These are phyloP conservation scores for Anthophora plumipes DNA, from an alignment of 2,888 invertebrate genomes.

Conservation along the genomic window DNA sequence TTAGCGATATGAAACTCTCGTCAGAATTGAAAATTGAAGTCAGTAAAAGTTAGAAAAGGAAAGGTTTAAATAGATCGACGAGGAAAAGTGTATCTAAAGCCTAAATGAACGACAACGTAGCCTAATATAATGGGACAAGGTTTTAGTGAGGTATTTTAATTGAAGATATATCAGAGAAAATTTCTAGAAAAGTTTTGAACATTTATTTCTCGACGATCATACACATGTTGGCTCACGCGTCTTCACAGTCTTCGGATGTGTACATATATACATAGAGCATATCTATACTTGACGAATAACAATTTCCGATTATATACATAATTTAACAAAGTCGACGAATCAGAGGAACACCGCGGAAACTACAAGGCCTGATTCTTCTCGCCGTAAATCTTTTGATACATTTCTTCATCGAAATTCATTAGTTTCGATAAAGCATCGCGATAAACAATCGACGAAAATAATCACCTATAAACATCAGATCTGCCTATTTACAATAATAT, in stretches of 20 bases:
- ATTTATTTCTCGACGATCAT: constrained; percentile 75
- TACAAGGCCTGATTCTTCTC: neutral
- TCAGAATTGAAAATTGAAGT: too few species aligned
- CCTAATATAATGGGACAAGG: neutral
- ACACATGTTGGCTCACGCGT: constrained; percentile 29
- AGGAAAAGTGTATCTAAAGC: too few species aligned
- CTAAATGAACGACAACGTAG: too few species aligned
- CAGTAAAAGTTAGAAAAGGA: too few species aligned
- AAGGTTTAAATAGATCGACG: too few species aligned
- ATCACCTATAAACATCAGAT: constrained; percentile 45
- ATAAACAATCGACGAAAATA: constrained; percentile 30
- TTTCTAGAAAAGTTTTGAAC: constrained; percentile 71
- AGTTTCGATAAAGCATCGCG: constrained; percentile 9
- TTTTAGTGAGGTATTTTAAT: neutral
- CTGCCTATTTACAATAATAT: constrained; percentile 38
- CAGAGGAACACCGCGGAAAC: neutral
- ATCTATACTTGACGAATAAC: constrained; percentile 59
- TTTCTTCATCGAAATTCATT: neutral
- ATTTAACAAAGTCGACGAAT: constrained; percentile 36
- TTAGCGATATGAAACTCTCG: too few species aligned
- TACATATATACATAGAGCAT: constrained; percentile 52
- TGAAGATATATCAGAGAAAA: neutral
- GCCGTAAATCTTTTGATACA: neutral
- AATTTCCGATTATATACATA: constrained; percentile 52
- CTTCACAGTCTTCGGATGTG: constrained; percentile 23